Conservation (phyloP, 2,888 invertebrate species). For the Glaucopsyche alexis region DNA sequence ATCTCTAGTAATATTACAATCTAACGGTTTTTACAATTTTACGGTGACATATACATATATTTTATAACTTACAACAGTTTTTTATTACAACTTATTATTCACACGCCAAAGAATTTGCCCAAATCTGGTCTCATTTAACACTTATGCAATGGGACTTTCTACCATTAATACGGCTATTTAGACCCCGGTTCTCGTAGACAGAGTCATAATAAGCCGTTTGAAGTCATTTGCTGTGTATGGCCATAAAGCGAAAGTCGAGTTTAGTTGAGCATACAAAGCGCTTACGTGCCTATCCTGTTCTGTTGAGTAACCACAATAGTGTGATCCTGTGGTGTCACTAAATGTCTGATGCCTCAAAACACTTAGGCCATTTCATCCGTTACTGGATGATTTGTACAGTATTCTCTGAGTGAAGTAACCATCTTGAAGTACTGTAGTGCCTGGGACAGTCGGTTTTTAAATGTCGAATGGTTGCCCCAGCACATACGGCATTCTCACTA, state of each 20-base stretch:
- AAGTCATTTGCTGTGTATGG: background rate
- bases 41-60: no score
- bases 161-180: background rate
- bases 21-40: no score
- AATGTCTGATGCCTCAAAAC: no score
- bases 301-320: background rate
- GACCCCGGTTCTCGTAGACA: background rate
- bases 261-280: slow-evolving; percentile 16
- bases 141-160: slow-evolving; percentile 6
- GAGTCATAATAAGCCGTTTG: slow-evolving; percentile 5
- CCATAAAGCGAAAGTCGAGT: slow-evolving; percentile 6
- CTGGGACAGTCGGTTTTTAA: no score
- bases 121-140: background rate
- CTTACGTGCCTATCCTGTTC: background rate
- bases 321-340: background rate
- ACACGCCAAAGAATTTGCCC: background rate
- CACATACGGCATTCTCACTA: no score
- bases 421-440: no score
- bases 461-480: no score
- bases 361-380: no score
- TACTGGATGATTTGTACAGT: no score
- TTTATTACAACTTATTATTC: background rate
- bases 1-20: no score
- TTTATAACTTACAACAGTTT: no score
- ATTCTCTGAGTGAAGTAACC: no score